phyloP scores from a whole-genome alignment of 2,113 vertebrate genomes.

The Myanophis thanlyinensis region DNA sequence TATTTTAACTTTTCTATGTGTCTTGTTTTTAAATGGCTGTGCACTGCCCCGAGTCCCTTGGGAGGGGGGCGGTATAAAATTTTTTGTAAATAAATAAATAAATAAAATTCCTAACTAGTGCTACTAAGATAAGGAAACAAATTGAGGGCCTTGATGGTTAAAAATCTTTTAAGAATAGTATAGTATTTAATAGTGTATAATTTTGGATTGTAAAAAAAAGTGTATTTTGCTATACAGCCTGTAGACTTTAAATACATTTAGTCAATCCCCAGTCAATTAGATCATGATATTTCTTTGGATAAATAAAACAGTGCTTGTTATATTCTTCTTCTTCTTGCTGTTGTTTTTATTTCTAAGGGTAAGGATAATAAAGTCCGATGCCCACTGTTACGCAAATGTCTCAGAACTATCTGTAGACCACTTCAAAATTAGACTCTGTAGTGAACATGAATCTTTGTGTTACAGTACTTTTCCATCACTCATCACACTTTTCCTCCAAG shows the following conservation, averaged over 20 bases:
- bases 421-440: neutral
- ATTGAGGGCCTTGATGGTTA: neutral
- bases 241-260: neutral
- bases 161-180: neutral
- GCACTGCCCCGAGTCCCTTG: too few species aligned
- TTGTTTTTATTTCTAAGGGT: neutral
- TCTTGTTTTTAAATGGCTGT: too few species aligned
- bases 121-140: neutral
- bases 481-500: neutral
- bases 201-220: neutral
- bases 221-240: neutral
- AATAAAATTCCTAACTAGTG: neutral
- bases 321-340: neutral
- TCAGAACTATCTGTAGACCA: neutral
- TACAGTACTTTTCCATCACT: neutral
- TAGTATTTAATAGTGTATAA: neutral
- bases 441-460: neutral
- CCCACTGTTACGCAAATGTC: neutral
- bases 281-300: neutral
- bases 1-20: too few species aligned
- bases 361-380: neutral
- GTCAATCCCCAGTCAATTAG: neutral
- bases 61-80: too few species aligned
- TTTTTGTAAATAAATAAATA: too few species aligned
- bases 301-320: neutral